Conservation (phyloP, 2,113 vertebrate genomes). For the Pangasianodon hypophthalmus region DNA sequence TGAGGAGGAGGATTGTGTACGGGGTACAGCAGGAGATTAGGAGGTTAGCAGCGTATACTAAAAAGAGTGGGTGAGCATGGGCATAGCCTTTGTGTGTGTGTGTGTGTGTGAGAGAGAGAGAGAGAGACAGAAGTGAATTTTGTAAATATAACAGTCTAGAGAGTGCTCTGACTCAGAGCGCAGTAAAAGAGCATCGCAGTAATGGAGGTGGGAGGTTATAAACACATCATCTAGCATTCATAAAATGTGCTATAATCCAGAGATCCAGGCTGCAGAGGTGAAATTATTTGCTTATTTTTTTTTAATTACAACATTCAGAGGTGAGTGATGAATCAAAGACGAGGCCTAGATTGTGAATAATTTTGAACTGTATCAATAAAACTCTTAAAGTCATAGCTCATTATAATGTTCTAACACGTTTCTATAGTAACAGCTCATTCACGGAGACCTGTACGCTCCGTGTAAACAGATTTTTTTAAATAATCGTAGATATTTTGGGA, state of each 20-base stretch:
- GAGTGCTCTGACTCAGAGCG: neutral
- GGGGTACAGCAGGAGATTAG: neutral
- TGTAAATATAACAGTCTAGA: neutral
- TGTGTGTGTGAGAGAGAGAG: neutral
- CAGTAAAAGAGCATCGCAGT: neutral
- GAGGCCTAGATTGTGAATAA: neutral
- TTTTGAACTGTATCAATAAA: neutral
- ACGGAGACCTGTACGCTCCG: neutral
- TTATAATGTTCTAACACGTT: neutral
- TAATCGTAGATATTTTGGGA: too few species aligned
- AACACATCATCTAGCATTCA: neutral
- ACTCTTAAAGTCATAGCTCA: neutral
- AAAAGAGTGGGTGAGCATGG: neutral
- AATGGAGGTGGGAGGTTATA: neutral
- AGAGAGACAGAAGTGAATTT: neutral
- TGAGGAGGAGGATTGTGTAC: neutral
- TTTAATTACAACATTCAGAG: neutral
- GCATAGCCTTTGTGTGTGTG: neutral
- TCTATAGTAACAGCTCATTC: neutral
- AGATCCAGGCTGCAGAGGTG: neutral
- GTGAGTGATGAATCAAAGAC: neutral
- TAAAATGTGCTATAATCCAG: neutral
- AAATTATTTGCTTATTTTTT: neutral
- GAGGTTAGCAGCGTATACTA: neutral
- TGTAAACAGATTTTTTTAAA: neutral